A percentile compares a stretch with the other conserved stretches of the same genome.
phyloP scores from a whole-genome alignment of 2,888 invertebrate species.

The Carpatolechia fugitivella region DNA sequence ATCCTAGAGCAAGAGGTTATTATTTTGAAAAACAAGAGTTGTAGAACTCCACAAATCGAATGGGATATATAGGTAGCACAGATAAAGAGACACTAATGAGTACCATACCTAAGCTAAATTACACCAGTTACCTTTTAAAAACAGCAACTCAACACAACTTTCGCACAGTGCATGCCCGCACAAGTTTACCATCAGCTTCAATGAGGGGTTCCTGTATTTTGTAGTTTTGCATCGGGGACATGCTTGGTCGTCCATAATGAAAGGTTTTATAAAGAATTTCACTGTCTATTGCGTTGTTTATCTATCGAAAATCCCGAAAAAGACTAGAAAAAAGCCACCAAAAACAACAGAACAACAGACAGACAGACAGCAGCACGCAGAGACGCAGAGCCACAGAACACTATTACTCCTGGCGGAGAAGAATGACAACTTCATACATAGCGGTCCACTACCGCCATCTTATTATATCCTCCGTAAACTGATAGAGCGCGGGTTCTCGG shows the following conservation, averaged over 20 bases:
- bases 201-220: constrained; percentile 97
- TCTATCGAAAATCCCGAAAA: background rate
- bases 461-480: too few species aligned
- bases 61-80: too few species aligned
- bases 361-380: too few species aligned
- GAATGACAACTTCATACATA: too few species aligned
- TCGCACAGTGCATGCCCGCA: constrained; percentile 99
- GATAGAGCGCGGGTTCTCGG: too few species aligned
- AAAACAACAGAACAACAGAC: background rate
- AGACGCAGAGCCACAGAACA: too few species aligned
- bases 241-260: constrained; percentile 87
- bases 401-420: too few species aligned
- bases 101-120: background rate
- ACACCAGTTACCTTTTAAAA: constrained; percentile 88
- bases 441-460: too few species aligned
- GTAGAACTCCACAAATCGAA: too few species aligned
- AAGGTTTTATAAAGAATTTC: background rate
- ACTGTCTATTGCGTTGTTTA: too few species aligned
- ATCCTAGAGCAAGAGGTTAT: too few species aligned
- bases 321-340: background rate
- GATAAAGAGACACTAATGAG: background rate
- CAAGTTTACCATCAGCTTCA: constrained; percentile 98
- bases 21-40: too few species aligned
- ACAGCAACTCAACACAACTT: constrained; percentile 97
- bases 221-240: constrained; percentile 98